Evolutionary conservation across 2,113 vertebrate species (phyloP), one percentile per base, ranked within the genome.

Genomic region (Sclerurus mexicanus): DNA sequence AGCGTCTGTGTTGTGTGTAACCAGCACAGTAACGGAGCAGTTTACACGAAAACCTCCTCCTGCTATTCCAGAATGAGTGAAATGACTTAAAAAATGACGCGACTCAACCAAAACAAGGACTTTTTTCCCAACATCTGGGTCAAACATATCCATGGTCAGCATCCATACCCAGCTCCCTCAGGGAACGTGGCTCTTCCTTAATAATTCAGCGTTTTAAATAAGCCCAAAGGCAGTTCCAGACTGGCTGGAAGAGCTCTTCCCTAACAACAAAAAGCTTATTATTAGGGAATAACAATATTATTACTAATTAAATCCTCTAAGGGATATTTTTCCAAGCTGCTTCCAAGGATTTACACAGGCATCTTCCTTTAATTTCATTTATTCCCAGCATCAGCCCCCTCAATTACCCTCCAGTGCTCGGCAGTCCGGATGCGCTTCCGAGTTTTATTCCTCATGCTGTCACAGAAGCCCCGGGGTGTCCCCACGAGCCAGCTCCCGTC

Each of bases 391-490:
- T 1, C 53, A 75, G 22, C 20, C 17, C 42, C 37, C 64, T 31
- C 25, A 6, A 27, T 87, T 75, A 87, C 93, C 88, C n/a, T 12
- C 0, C 4, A 6, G 56, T 2, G 9, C 62, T 85, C 4, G 0
- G 73, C 44, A 20, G 9, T 49, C 40, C 7, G 2, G 44, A 60
- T 9, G 27, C 13, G 5, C 6, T 91, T 91, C 22, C 7, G 12
- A 21, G 12, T 33, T 62, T 18, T 90, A 3, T 3, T 46, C 20
- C 47, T 25, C 2, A 2, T 10, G 4, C 2, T 1, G 1, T 7
- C 9, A 0, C n/a, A 23, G 6, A 4, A 4, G 0, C 4, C 14
- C 5, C 0, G 27, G 1, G 85, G 92, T 0, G 69, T 75, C 2
- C 93, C 71, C 30, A 85, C 20, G 0, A 78, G 77, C 73, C 92